These are phyloP conservation scores for Burhinus oedicnemus DNA, from an alignment of 2,113 vertebrate species.

Conservation along the genomic window DNA sequence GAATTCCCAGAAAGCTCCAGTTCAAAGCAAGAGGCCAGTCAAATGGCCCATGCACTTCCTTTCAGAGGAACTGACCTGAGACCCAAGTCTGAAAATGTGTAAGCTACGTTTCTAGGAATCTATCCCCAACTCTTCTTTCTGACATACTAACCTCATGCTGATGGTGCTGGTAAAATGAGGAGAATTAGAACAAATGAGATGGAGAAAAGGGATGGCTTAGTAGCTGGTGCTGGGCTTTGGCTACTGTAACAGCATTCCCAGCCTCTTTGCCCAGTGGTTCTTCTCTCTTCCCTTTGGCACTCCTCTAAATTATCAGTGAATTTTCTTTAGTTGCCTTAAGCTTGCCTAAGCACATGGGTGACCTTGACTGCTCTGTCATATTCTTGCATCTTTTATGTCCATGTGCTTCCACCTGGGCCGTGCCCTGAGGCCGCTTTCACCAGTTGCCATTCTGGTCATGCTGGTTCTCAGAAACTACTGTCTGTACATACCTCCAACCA, in stretches of 20 bases:
- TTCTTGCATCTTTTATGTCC: background rate
- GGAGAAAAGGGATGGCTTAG: background rate
- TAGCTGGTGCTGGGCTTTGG: background rate
- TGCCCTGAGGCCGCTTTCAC: background rate
- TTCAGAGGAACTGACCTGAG: constrained; percentile 7
- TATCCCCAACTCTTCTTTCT: background rate
- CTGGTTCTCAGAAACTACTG: background rate
- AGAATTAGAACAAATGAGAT: constrained; percentile 8
- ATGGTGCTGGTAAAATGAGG: constrained; percentile 48
- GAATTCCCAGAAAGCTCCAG: background rate
- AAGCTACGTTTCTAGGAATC: background rate
- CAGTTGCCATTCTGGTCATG: background rate
- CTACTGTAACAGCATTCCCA: background rate
- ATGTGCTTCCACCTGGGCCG: background rate
- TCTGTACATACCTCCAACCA: background rate
- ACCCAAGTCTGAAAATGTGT: background rate
- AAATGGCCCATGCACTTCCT: background rate
- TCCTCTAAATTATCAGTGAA: background rate
- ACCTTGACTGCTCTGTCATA: constrained; percentile 1
- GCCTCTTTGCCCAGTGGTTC: background rate
- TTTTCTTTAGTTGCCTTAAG: constrained; percentile 52
- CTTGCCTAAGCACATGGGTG: background rate
- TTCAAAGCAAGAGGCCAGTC: background rate
- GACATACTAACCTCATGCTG: background rate
- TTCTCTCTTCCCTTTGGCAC: background rate